A percentile compares a stretch with the other conserved stretches of the same genome.
Evolutionary conservation across 1,140 invertebrate species (phyloP).

Genomic region (Andrena cerasifolii): DNA sequence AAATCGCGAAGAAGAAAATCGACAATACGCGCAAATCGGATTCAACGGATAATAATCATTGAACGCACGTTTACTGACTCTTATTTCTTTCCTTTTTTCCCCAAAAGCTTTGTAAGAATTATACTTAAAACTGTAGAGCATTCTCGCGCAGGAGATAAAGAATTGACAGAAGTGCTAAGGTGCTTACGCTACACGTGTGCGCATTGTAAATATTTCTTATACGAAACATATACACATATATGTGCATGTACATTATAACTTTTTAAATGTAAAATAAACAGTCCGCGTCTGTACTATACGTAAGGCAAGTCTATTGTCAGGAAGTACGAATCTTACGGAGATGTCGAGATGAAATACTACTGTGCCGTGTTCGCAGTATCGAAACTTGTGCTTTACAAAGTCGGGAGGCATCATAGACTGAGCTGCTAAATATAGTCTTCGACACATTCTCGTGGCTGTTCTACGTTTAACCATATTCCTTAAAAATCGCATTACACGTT

Average conservation of each 20-base stretch:
- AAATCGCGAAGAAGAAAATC: slow-evolving; percentile 36
- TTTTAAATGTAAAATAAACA: slow-evolving; percentile 30
- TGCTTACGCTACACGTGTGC: slow-evolving; percentile 16
- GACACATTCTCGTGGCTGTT: slow-evolving; percentile 17
- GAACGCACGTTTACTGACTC: background rate
- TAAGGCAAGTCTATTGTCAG: background rate
- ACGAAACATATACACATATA: slow-evolving; percentile 5
- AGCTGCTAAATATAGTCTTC: slow-evolving; percentile 29
- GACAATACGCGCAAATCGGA: slow-evolving; percentile 30
- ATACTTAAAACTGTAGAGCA: slow-evolving; percentile 41
- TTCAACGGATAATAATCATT: slow-evolving; percentile 26
- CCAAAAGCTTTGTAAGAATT: slow-evolving; percentile 12
- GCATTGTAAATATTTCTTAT: slow-evolving; percentile 51
- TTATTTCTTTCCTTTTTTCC: slow-evolving; percentile 15
- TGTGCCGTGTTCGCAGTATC: slow-evolving; percentile 15
- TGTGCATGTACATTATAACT: slow-evolving; percentile 19
- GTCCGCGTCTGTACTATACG: background rate
- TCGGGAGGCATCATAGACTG: slow-evolving; percentile 47
- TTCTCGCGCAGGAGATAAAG: slow-evolving; percentile 12
- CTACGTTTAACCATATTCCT: slow-evolving; percentile 5
- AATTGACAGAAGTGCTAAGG: background rate
- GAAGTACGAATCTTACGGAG: background rate
- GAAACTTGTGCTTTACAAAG: slow-evolving; percentile 17
- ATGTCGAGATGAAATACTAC: slow-evolving; percentile 1
- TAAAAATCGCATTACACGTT: background rate